phyloP scores from a whole-genome alignment of 2,797 vertebrate genomes.

The Platyrinchus mystaceus region DNA sequence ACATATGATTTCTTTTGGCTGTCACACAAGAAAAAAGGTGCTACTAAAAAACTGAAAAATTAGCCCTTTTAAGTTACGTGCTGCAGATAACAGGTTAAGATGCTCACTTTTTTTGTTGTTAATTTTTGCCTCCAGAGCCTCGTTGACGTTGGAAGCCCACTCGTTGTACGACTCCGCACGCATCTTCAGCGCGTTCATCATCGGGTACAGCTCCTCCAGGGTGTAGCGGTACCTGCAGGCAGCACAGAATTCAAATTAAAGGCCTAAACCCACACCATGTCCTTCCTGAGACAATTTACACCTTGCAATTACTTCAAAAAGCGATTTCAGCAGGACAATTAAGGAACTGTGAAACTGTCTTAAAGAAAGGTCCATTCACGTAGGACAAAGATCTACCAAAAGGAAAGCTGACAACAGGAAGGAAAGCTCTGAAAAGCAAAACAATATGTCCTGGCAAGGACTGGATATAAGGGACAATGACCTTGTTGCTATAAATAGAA shows the following conservation, averaged over 20 bases:
- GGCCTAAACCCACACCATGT: neutral
- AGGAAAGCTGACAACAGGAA: neutral
- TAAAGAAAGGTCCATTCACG: neutral
- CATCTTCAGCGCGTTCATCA: slow-evolving; percentile 84
- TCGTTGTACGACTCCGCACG: slow-evolving; percentile 90
- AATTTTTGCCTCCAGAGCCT: slow-evolving; percentile 86
- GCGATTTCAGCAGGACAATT: neutral
- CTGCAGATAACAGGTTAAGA: neutral
- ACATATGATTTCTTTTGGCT: neutral
- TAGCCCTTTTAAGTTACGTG: accelerated
- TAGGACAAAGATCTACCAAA: neutral
- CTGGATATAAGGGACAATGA: neutral
- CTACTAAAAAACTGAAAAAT: neutral
- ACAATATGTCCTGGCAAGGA: neutral
- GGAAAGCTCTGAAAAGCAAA: neutral
- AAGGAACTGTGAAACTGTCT: neutral
- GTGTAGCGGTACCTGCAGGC: slow-evolving; percentile 87
- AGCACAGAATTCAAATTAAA: neutral
- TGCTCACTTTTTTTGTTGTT: slow-evolving; percentile 87
- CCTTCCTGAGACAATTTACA: neutral
- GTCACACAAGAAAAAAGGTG: neutral
- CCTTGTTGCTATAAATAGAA: neutral
- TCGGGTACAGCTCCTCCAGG: slow-evolving; percentile 85
- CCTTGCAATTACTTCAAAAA: neutral
- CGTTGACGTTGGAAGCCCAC: slow-evolving; percentile 86